phyloP scores from a whole-genome alignment of 2,888 invertebrate genomes.

The Agrilus mali region DNA sequence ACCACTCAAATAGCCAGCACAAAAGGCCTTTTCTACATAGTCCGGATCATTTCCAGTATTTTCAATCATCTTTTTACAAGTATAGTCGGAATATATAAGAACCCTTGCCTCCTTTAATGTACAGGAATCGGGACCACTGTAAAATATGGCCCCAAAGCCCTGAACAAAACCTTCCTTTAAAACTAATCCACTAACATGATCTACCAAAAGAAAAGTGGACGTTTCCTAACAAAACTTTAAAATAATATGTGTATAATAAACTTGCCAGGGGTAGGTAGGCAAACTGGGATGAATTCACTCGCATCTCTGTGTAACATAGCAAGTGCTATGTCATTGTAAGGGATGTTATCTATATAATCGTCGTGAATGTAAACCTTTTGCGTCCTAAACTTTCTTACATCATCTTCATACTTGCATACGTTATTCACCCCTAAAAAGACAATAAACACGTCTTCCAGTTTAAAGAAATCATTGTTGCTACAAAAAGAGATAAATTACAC shows the following conservation, averaged over 20 bases:
- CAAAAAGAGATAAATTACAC: background rate
- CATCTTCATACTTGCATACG: conserved; percentile 23
- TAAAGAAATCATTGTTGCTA: conserved; percentile 3
- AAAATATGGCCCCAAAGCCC: conserved; percentile 26
- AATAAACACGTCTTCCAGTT: conserved; percentile 23
- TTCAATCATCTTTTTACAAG: conserved; percentile 26
- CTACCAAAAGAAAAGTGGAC: background rate
- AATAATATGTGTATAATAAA: background rate
- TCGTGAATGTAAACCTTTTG: conserved; percentile 29
- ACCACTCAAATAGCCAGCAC: conserved; percentile 44
- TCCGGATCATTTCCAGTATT: conserved; percentile 21
- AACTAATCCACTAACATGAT: background rate
- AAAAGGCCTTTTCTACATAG: conserved; percentile 30
- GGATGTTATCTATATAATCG: conserved; percentile 22
- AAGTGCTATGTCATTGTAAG: conserved; percentile 29
- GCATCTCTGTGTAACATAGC: conserved; percentile 23
- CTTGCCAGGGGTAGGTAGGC: conserved; percentile 25
- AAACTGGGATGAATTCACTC: conserved; percentile 22
- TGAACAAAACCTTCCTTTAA: conserved; percentile 24
- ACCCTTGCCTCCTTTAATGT: conserved; percentile 28
- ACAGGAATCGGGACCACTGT: conserved; percentile 26
- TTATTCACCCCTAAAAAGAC: conserved; percentile 28
- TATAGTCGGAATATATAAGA: conserved; percentile 23
- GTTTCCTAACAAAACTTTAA: background rate
- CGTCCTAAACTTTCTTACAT: conserved; percentile 19